These are phyloP conservation scores for Sinocyclocheilus anshuiensis DNA, from an alignment of 2,113 vertebrate genomes.

Conservation along the genomic window DNA sequence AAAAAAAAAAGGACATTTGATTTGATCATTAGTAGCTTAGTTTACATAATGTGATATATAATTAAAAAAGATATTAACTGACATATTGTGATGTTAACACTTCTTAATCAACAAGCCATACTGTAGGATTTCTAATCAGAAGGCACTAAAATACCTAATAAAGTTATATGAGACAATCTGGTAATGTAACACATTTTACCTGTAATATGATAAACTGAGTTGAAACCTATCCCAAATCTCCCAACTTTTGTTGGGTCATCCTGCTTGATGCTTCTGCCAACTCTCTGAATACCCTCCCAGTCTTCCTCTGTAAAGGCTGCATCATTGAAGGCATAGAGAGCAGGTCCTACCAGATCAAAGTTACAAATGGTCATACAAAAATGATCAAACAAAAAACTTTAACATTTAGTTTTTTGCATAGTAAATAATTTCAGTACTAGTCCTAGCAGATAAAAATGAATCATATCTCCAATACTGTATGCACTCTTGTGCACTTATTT, in stretches of 20 bases:
- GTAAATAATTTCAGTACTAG: background rate
- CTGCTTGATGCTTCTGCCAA: slow-evolving; percentile 79
- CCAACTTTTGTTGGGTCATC: slow-evolving; percentile 81
- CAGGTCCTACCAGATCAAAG: slow-evolving; percentile 72
- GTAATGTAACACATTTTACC: slow-evolving; percentile 63
- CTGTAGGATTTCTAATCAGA: background rate
- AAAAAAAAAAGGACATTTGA: too few relatives aligned
- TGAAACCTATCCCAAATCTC: slow-evolving; percentile 85
- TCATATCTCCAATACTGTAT: background rate
- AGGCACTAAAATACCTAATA: background rate
- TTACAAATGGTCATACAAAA: background rate
- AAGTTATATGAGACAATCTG: background rate
- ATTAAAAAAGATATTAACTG: background rate
- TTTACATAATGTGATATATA: background rate
- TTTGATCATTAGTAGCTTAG: too few relatives aligned
- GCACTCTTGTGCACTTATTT: background rate
- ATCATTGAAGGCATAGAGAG: slow-evolving; percentile 83
- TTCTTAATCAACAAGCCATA: background rate
- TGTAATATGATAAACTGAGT: slow-evolving; percentile 85
- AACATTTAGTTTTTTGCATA: too few relatives aligned
- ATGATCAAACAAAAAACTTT: background rate
- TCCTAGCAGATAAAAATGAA: background rate
- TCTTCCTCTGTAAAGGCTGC: slow-evolving; percentile 75
- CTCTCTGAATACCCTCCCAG: slow-evolving; percentile 79
- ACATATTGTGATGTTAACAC: background rate